Base-by-base conservation (phyloP, 2,113 vertebrate genomes). In the Paradisaea rubra region DNA sequence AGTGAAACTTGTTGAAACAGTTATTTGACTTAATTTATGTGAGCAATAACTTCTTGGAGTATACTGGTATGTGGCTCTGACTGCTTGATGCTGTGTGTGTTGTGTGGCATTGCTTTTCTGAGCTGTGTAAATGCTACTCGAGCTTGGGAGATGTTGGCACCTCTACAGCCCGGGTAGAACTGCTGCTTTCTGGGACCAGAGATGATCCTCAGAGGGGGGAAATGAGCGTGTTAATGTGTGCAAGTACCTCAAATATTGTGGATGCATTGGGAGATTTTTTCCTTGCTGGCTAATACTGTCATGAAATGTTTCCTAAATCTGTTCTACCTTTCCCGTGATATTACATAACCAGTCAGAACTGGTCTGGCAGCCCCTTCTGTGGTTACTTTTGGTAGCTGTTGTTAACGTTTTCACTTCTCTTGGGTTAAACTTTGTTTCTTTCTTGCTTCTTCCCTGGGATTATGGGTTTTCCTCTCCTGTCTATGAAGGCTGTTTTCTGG, bases 121-220 rank as follows among this genome's bases (percentile, higher is more conserved):
- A 80, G 53, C 37, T 35, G 10, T 19, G 3, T 19, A 4, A 11
- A 0, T 3, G 1, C 28, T 60, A 0, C 45, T 31, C 0, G 7
- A 63, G 52, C 47, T 37, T 41, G 24, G 23, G 57, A 37, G 44
- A 10, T 47, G 42, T 27, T 15, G 31, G 50, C 24, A 20, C 4
- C 35, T 35, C 6, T 41, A 7, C 19, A 71, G 45, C 65, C 1
- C 1, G 14, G 49, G 10, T 37, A 4, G n/a, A 72, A 3, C 23
- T 89, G 47, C 61, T 88, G 44, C 27, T 82, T 1, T 1, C 7
- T 68, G 71, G 44, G 50, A 25, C 28, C 63, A 33, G 54, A 49
- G 70, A 5, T 63, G n/a, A 21, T 66, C 28, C 21, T 60, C 6
- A 33, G n/a, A n/a, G 28, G 7, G 33, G 7, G 10, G 4, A 37